A percentile compares a stretch with the other conserved stretches of the same genome.
Conservation (phyloP, 2,113 vertebrate genomes). For the Prunella himalayana region DNA sequence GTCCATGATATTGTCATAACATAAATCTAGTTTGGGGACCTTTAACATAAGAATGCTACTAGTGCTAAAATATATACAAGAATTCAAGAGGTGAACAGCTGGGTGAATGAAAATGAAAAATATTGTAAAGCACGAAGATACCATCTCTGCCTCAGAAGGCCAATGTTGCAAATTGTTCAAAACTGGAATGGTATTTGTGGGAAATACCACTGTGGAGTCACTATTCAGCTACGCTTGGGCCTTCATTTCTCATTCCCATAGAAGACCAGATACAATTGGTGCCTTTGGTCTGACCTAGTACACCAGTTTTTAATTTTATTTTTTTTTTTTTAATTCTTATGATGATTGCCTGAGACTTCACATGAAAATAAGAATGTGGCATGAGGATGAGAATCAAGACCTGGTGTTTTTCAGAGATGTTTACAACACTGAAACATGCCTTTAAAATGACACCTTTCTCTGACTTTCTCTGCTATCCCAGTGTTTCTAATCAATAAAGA, state of each 20-base stretch:
- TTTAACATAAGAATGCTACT: background rate
- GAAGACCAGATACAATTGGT: background rate
- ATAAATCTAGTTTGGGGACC: background rate
- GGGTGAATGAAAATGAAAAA: background rate
- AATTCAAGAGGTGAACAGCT: background rate
- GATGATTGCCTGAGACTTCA: background rate
- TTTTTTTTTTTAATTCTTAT: background rate
- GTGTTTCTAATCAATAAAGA: background rate
- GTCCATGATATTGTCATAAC: background rate
- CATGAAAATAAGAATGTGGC: background rate
- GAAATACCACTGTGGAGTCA: background rate
- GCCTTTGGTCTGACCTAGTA: background rate
- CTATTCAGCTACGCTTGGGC: background rate
- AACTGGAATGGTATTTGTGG: background rate
- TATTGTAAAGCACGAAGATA: background rate
- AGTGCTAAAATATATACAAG: background rate
- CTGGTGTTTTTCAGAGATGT: background rate
- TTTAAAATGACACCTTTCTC: background rate
- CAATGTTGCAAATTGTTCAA: background rate
- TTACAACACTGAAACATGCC: background rate
- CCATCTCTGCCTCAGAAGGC: background rate
- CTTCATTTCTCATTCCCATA: background rate
- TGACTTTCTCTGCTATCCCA: background rate
- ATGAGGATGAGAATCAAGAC: background rate
- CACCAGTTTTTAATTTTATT: background rate